Conservation (phyloP, 2,888 invertebrate genomes). For the Agrochola lychnidis region DNA sequence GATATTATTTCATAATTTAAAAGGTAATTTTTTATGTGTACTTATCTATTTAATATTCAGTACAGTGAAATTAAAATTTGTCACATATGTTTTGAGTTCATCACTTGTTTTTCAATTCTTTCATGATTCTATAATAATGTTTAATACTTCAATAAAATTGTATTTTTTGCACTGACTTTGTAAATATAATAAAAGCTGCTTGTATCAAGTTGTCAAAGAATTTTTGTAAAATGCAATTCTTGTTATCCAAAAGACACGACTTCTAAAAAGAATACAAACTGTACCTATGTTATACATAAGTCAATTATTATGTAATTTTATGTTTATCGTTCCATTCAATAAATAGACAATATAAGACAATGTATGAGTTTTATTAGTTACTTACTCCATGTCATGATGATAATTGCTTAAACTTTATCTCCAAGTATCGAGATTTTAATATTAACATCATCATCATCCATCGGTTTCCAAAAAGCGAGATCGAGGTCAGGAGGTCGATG, state of each 20-base stretch:
- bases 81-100: not conserved
- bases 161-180: conserved; percentile 12
- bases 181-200: conserved; percentile 11
- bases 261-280: conserved; percentile 8
- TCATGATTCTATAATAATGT: not conserved
- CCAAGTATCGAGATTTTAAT: not conserved
- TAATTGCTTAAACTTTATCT: not conserved
- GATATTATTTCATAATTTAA: not conserved
- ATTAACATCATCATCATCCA: not conserved
- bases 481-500: too few species aligned
- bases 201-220: not conserved
- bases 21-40: not conserved
- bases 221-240: not conserved
- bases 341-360: conserved; percentile 33
- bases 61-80: not conserved
- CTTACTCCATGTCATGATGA: not conserved
- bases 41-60: not conserved
- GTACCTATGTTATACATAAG: conserved; percentile 10
- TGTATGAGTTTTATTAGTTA: conserved; percentile 31
- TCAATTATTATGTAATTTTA: conserved; percentile 36
- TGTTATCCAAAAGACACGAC: not conserved
- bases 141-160: not conserved
- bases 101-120: not conserved
- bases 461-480: too few species aligned
- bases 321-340: conserved; percentile 39